These are phyloP conservation scores for Graptemys geographica DNA, from an alignment of 2,797 vertebrate genomes.

Conservation along the genomic window DNA sequence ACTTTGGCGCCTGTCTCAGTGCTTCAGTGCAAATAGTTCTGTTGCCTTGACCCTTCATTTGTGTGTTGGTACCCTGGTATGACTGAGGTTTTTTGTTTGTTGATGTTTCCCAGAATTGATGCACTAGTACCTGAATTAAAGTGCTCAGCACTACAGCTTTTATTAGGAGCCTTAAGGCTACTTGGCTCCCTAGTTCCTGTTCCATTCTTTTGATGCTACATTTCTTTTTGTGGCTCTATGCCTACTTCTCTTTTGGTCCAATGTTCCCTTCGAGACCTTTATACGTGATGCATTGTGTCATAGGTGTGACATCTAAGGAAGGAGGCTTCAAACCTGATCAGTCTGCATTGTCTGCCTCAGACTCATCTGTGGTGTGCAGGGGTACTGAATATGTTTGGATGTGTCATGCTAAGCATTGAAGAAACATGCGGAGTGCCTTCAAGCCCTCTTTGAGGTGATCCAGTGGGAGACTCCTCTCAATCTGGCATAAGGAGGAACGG, in stretches of 20 bases:
- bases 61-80: background rate
- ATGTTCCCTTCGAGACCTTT: background rate
- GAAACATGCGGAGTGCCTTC: background rate
- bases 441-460: background rate
- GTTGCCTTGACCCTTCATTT: background rate
- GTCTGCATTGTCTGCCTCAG: background rate
- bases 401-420: background rate
- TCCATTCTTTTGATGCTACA: background rate
- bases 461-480: background rate
- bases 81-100: background rate
- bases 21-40: background rate
- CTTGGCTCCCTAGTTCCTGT: background rate
- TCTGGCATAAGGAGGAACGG: background rate
- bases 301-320: background rate
- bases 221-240: background rate
- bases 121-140: background rate
- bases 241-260: background rate
- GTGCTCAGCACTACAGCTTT: background rate
- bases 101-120: background rate
- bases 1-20: background rate
- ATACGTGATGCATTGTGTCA: background rate
- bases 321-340: background rate
- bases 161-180: background rate
- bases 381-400: accelerated
- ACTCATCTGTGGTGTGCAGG: accelerated